Evolutionary conservation across 2,113 vertebrate species (phyloP), one percentile per base, ranked within the genome.

Genomic region (Nycticebus coucang): DNA sequence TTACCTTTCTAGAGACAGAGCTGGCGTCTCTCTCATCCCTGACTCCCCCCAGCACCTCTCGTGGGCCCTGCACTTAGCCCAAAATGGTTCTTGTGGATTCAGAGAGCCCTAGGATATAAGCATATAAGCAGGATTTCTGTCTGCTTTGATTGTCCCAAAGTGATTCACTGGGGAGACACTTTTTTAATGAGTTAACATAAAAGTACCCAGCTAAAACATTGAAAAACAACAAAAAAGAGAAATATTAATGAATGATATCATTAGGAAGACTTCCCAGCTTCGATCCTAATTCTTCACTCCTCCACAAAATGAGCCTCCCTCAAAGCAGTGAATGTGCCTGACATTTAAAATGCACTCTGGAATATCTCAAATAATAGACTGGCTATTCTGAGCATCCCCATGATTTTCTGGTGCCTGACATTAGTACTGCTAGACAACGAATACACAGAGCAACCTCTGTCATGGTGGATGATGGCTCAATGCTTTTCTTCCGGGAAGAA

Each of bases 221-320:
- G 64, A 28, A 92, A 85, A 35, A 75, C 59, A 68, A 74, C 37
- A 17, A 59, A 83, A 89, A 83, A 87, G 75, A 55, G 64, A n/a
- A 94, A 80, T 71, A 64, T 45, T 60, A 72, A 84, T 87, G 89
- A 72, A 85, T 30, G 68, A 60, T 59, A 85, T 69, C 93, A 84
- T n/a, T 45, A 84, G 69, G 71, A 45, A 60, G 37, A 82, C 60
- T 93, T 85, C 55, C 37, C 30, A 72, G 64, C 64, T 90, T 91
- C 77, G 50, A 64, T 24, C 85, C 86, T 81, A 53, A 81, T 59
- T 71, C 66, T 77, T 84, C 37, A 64, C 50, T 75, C 69, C 62
- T 69, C 82, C 18, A 84, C 50, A 85, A 94, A 93, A 91, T 60
- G 53, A 80, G 92, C 59, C 89, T 93, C 28, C 83, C 60, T 74